A percentile compares a stretch with the other conserved stretches of the same genome.
Conservation (phyloP, 2,797 vertebrate genomes). For the Tapirus indicus region DNA sequence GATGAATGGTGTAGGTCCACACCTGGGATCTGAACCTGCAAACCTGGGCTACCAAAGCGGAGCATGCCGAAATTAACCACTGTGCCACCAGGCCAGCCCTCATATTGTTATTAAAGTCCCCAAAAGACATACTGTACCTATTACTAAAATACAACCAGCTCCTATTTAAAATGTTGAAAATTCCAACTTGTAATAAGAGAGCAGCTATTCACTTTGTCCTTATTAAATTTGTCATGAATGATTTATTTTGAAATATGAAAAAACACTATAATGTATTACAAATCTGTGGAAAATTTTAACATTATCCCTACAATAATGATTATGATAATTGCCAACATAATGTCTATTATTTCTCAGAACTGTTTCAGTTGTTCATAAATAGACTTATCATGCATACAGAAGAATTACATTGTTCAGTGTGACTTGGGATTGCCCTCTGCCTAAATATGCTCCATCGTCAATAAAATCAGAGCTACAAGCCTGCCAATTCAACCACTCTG, state of each 20-base stretch:
- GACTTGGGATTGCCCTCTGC: background rate
- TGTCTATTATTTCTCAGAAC: conserved; percentile 14
- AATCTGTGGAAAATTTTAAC: conserved; percentile 21
- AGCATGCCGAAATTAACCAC: too few species aligned
- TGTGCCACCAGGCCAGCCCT: too few species aligned
- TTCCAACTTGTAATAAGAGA: background rate
- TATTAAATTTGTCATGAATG: conserved; percentile 19
- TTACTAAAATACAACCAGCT: background rate
- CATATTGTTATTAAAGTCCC: background rate
- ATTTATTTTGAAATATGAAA: conserved; percentile 34
- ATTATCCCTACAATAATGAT: background rate
- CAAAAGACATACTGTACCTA: background rate
- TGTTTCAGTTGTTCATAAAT: background rate
- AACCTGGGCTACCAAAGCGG: too few species aligned
- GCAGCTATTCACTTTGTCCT: background rate
- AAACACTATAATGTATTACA: background rate
- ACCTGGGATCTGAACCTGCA: too few species aligned
- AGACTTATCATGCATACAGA: background rate
- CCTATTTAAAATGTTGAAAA: background rate
- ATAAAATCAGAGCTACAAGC: background rate
- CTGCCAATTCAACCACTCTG: background rate
- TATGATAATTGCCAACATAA: background rate
- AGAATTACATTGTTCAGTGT: background rate
- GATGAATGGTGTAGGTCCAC: too few species aligned
- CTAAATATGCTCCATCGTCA: background rate